These are phyloP conservation scores for Episyrphus balteatus DNA, from an alignment of 1,140 invertebrate species.

Conservation along the genomic window DNA sequence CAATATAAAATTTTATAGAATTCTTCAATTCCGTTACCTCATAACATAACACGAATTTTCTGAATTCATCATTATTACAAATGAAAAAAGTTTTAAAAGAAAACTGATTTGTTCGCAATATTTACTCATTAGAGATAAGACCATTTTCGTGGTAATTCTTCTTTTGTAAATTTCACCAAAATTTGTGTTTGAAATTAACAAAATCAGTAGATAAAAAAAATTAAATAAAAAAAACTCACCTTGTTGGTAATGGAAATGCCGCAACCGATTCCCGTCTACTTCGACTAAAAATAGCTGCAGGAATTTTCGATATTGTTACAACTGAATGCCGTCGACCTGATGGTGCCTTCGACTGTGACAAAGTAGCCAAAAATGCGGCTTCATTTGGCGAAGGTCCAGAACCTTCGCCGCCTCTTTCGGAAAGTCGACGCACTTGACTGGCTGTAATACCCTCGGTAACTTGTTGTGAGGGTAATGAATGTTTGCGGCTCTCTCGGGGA, in stretches of 20 bases:
- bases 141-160: too few species aligned
- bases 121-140: too few species aligned
- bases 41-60: too few species aligned
- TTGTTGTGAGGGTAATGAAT: slow-evolving; percentile 68
- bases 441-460: slow-evolving; percentile 74
- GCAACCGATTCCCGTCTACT: slow-evolving; percentile 68
- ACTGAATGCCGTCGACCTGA: slow-evolving; percentile 70
- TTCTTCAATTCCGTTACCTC: too few species aligned
- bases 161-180: too few species aligned
- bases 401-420: slow-evolving; percentile 62
- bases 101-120: too few species aligned
- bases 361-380: slow-evolving; percentile 65
- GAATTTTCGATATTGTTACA: slow-evolving; percentile 69
- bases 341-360: slow-evolving; percentile 59
- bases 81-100: too few species aligned
- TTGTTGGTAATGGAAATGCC: slow-evolving; percentile 51
- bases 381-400: slow-evolving; percentile 56
- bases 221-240: slow-evolving; percentile 29
- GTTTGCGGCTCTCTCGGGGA: slow-evolving; percentile 54
- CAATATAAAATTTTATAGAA: too few species aligned
- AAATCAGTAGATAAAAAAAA: too few species aligned
- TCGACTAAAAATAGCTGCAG: slow-evolving; percentile 58
- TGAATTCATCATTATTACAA: too few species aligned
- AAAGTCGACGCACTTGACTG: slow-evolving; percentile 66
- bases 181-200: too few species aligned